A percentile compares a stretch with the other conserved stretches of the same genome.
Evolutionary conservation across 2,888 invertebrate genomes (phyloP).

Genomic region (Ectemnius cavifrons): DNA sequence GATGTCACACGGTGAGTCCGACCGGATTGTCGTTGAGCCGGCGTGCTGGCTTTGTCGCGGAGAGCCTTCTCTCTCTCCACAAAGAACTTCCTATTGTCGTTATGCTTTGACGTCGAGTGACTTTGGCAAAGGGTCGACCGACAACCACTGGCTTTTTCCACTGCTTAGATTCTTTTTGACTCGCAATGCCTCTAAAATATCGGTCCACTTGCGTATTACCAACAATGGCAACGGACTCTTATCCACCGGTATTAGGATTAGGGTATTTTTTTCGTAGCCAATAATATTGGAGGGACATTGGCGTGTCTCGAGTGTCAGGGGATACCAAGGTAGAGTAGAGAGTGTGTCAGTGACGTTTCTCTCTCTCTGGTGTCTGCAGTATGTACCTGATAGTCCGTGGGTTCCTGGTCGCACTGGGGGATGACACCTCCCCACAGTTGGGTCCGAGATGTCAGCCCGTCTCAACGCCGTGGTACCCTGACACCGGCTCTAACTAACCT

Average conservation of each 20-base stretch:
- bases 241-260: too few relatives aligned
- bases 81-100: slow-evolving; percentile 53
- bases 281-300: slow-evolving; percentile 7
- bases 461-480: slow-evolving; percentile 72
- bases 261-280: too few relatives aligned
- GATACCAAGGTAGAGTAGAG: slow-evolving; percentile 39
- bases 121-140: slow-evolving; percentile 33
- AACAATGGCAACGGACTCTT: too few relatives aligned
- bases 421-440: slow-evolving; percentile 54
- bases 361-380: slow-evolving; percentile 46
- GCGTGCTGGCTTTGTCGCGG: slow-evolving; percentile 54
- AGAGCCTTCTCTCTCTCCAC: slow-evolving; percentile 43
- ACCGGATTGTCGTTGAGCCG: slow-evolving; percentile 68
- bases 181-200: not conserved
- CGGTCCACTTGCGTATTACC: too few relatives aligned
- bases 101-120: slow-evolving; percentile 51
- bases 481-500: slow-evolving; percentile 70
- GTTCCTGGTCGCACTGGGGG: slow-evolving; percentile 51
- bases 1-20: slow-evolving; percentile 61
- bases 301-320: slow-evolving; percentile 25
- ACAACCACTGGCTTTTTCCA: not conserved
- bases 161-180: not conserved
- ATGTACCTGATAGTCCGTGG: slow-evolving; percentile 44
- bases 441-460: slow-evolving; percentile 72
- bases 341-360: slow-evolving; percentile 55